Conservation (phyloP, 2,113 vertebrate species). For the Phalacrocorax carbo region DNA sequence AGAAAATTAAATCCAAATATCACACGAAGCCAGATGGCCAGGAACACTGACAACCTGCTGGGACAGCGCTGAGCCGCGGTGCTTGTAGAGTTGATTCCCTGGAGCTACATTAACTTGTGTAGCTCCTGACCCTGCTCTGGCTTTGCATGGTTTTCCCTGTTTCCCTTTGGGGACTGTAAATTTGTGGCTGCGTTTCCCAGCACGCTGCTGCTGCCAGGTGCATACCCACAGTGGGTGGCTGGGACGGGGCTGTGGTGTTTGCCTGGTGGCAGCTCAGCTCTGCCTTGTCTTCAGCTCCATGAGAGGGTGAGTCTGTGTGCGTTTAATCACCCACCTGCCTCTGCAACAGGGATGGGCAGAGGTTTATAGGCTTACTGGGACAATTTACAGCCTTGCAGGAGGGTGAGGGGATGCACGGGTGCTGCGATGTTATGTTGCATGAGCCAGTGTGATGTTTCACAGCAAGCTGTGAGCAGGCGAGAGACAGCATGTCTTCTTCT, state of each 20-base stretch:
- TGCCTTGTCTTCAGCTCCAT: neutral
- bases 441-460: neutral
- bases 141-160: neutral
- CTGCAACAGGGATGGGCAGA: neutral
- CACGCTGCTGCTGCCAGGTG: too few species aligned
- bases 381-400: neutral
- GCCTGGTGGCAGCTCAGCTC: rapidly evolving
- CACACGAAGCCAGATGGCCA: neutral
- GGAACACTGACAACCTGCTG: neutral
- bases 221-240: rapidly evolving
- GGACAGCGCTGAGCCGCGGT: rapidly evolving
- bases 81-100: neutral
- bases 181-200: neutral
- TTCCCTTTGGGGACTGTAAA: neutral
- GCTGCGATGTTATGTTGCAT: neutral
- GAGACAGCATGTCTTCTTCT: neutral
- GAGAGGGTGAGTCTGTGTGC: rapidly evolving
- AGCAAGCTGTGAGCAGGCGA: neutral
- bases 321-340: neutral
- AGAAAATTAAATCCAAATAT: neutral
- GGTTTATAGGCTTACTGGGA: neutral
- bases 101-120: neutral
- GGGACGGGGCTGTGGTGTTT: neutral
- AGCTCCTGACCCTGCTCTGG: neutral
- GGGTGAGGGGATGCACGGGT: neutral